phyloP scores from a whole-genome alignment of 2,113 vertebrate species.

The Struthidea cinerea region DNA sequence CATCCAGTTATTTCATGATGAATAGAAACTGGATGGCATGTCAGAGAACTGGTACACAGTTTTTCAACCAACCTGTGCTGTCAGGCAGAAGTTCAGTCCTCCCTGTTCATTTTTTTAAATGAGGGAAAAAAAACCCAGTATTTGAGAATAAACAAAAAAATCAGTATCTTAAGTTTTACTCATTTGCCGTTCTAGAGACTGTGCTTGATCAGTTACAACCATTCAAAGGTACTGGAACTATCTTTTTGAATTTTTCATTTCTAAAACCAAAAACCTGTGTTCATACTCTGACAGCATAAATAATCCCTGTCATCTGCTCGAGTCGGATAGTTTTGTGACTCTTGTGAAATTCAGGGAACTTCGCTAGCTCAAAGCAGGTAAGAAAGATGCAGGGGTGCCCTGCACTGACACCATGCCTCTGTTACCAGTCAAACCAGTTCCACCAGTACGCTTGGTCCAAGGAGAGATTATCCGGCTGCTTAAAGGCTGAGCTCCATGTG shows the following conservation, averaged over 20 bases:
- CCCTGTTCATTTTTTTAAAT: background rate
- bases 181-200: background rate
- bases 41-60: background rate
- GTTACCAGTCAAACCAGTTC: background rate
- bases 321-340: background rate
- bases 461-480: background rate
- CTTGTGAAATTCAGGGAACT: background rate
- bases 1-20: background rate
- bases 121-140: background rate
- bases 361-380: background rate
- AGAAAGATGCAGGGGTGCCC: background rate
- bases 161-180: background rate
- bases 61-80: background rate
- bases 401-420: background rate
- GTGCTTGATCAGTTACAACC: background rate
- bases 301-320: rapidly evolving
- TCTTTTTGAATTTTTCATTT: background rate
- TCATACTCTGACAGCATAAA: background rate
- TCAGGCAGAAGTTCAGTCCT: background rate
- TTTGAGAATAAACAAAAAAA: background rate
- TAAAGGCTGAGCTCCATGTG: background rate
- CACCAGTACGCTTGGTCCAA: background rate
- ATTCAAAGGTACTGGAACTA: background rate
- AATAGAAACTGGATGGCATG: background rate
- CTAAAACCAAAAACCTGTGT: background rate